Conservation (phyloP, 2,888 invertebrate species). For the Pachymerium ferrugineum region DNA sequence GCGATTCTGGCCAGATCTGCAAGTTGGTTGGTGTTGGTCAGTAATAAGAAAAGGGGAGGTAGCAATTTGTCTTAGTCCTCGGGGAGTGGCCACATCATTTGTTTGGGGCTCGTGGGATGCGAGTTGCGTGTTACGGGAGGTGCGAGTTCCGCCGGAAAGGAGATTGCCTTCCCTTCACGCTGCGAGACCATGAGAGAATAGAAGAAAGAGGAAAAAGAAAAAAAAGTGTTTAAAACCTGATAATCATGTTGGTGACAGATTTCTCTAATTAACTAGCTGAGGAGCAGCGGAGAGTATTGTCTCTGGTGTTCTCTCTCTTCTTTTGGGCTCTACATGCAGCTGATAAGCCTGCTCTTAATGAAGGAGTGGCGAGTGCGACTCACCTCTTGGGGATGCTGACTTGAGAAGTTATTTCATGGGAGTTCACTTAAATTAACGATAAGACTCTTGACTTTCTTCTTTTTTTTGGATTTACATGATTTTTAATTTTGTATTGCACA, state of each 20-base stretch:
- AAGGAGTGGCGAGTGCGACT: not conserved
- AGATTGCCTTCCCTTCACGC: slow-evolving; percentile 8
- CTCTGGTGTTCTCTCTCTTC: not conserved
- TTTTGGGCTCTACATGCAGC: no score
- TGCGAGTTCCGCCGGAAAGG: not conserved
- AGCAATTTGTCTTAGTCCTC: slow-evolving; percentile 8
- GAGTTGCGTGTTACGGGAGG: not conserved
- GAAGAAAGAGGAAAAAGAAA: not conserved
- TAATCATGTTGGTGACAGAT: slow-evolving; percentile 8
- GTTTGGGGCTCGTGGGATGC: slow-evolving; percentile 1
- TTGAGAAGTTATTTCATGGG: slow-evolving; percentile 4
- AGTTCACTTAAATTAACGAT: not conserved
- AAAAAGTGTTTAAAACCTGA: slow-evolving; percentile 13
- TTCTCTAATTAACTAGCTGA: slow-evolving; percentile 8
- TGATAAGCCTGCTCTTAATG: slow-evolving; percentile 4
- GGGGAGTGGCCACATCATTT: slow-evolving; percentile 13
- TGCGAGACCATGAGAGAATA: not conserved
- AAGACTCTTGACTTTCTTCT: not conserved
- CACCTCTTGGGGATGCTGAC: not conserved
- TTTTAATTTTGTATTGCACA: not conserved
- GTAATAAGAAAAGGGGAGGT: slow-evolving; percentile 8
- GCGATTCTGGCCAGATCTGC: not conserved
- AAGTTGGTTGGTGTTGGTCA: not conserved
- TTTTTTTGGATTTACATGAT: not conserved
- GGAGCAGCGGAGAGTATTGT: not conserved